Percentiles rank a stretch among this genome's conserved stretches.
Conservation (phyloP, 2,888 invertebrate genomes). For the Ochlodes sylvanus region DNA sequence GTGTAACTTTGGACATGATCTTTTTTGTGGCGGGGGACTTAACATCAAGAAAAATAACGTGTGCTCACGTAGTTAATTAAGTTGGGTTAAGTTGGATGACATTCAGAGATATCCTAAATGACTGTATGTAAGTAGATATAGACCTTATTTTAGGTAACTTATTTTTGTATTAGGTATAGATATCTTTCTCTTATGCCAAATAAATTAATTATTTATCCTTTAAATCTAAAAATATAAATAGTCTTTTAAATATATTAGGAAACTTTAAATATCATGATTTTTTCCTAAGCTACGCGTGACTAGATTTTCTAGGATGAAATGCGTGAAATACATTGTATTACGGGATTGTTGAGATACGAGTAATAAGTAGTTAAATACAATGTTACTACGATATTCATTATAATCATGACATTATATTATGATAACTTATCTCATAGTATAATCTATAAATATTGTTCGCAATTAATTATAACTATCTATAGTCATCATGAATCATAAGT, state of each 20-base stretch:
- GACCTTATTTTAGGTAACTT: neutral
- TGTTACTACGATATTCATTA: slow-evolving; percentile 4
- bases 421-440: neutral
- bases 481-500: neutral
- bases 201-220: slow-evolving; percentile 9
- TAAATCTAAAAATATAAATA: slow-evolving; percentile 24
- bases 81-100: no score
- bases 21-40: no score
- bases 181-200: neutral
- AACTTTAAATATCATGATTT: slow-evolving; percentile 12
- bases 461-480: neutral
- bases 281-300: slow-evolving; percentile 1
- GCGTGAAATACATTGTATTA: slow-evolving; percentile 1
- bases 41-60: no score
- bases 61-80: no score
- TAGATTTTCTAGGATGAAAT: slow-evolving; percentile 6
- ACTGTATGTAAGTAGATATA: no score
- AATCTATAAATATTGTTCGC: neutral
- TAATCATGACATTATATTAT: neutral
- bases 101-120: no score
- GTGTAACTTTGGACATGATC: no score
- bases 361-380: neutral
- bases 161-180: neutral
- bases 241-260: slow-evolving; percentile 20
- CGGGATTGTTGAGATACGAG: neutral